Conservation (phyloP, 2,797 vertebrate species). For the Anableps anableps region DNA sequence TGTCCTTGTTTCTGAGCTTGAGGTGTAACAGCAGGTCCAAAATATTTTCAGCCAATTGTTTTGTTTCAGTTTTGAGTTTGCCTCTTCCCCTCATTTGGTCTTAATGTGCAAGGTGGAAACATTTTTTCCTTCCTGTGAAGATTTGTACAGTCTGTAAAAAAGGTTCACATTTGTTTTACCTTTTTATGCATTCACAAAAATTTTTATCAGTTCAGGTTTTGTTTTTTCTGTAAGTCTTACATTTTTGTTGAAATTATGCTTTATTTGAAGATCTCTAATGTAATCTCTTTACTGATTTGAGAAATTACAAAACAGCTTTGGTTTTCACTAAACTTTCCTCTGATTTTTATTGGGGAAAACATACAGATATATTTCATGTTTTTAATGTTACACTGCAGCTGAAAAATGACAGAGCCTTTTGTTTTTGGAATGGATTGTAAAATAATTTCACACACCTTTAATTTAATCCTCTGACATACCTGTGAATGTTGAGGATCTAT, state of each 20-base stretch:
- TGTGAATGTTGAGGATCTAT: slow-evolving; percentile 70
- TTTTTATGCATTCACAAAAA: too few species aligned
- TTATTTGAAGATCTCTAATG: background rate
- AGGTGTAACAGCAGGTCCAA: too few species aligned
- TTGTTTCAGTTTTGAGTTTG: too few species aligned
- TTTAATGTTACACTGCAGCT: background rate
- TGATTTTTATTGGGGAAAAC: background rate
- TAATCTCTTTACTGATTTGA: background rate
- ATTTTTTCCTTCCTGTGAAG: too few species aligned
- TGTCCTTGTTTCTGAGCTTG: too few species aligned
- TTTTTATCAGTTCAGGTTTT: background rate
- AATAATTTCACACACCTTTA: background rate
- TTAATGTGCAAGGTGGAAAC: too few species aligned
- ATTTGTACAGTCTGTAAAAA: too few species aligned
- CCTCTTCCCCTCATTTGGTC: too few species aligned
- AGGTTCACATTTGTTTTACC: too few species aligned
- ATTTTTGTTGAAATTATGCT: background rate
- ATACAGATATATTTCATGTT: background rate
- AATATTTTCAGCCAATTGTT: too few species aligned
- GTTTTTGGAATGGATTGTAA: background rate
- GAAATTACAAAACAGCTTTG: background rate
- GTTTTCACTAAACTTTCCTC: background rate
- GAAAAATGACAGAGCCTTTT: background rate
- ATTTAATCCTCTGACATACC: slow-evolving; percentile 53
- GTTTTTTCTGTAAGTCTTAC: background rate